Evolutionary conservation across 2,797 vertebrate genomes (phyloP).

Genomic region (Myoxocephalus aenaeus): DNA sequence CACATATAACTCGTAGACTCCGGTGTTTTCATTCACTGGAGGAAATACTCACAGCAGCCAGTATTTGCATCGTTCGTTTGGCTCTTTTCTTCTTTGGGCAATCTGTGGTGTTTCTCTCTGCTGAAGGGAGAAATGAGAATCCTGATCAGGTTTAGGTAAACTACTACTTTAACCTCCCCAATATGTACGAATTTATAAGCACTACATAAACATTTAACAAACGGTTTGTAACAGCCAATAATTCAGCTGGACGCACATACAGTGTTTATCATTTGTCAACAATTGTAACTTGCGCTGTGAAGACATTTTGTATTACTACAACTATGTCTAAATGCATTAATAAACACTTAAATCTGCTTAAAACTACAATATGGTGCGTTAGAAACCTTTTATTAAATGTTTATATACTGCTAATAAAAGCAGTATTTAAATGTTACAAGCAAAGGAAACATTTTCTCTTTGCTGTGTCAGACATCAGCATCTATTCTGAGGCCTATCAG

Average conservation of each 20-base stretch:
- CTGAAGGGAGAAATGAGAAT: slow-evolving; percentile 1
- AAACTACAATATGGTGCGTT: not conserved
- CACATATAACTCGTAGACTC: not conserved
- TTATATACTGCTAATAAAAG: not conserved
- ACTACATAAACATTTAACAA: not conserved
- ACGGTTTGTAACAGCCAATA: not conserved
- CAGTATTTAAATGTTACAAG: not conserved
- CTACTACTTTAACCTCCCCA: not conserved
- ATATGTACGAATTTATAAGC: not conserved
- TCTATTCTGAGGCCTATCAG: not conserved
- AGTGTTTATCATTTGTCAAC: not conserved
- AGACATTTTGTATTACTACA: not conserved
- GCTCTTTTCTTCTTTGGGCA: not conserved
- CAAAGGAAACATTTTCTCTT: not conserved
- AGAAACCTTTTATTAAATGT: not conserved
- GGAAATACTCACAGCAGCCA: slow-evolving; percentile 3
- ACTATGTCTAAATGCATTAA: not conserved
- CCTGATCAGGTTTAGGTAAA: not conserved
- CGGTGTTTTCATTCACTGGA: not conserved
- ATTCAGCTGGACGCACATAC: not conserved
- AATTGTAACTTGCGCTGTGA: not conserved
- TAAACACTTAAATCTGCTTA: not conserved
- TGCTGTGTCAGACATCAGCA: not conserved
- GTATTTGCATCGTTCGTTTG: not conserved
- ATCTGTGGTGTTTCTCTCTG: not conserved